Percentiles rank a stretch among this genome's conserved stretches.
phyloP scores from a whole-genome alignment of 2,888 invertebrate genomes.

The Geophilus truncorum region DNA sequence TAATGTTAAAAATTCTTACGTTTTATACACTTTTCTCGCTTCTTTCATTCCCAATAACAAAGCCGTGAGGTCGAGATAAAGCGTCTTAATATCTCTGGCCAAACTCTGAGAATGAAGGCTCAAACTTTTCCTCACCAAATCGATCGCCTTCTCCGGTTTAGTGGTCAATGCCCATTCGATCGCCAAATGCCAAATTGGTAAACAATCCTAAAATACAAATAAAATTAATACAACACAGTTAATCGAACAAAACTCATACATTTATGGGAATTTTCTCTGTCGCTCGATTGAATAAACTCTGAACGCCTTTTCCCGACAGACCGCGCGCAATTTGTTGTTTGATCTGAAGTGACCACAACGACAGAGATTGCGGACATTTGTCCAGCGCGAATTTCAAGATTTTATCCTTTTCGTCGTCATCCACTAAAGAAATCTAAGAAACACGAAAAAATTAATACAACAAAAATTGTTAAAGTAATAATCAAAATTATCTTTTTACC shows the following conservation, averaged over 20 bases:
- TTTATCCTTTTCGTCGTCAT: not conserved
- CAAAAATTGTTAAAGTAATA: not conserved
- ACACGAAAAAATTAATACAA: not conserved
- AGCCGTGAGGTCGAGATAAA: no score
- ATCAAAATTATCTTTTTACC: not conserved
- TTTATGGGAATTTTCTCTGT: not conserved
- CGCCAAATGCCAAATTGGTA: not conserved
- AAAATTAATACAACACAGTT: not conserved
- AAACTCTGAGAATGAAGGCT: no score
- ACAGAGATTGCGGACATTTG: not conserved
- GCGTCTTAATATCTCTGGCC: no score
- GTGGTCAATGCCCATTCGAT: not conserved
- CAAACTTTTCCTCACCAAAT: not conserved
- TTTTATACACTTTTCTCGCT: not conserved
- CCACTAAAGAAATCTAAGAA: not conserved
- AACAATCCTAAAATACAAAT: not conserved
- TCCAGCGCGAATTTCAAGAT: not conserved
- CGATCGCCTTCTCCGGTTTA: not conserved
- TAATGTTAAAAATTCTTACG: not conserved
- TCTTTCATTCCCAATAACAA: not conserved
- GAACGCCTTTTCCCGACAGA: not conserved
- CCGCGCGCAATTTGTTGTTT: not conserved
- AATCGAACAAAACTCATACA: not conserved
- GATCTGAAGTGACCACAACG: not conserved
- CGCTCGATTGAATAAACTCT: not conserved